A percentile compares a stretch with the other conserved stretches of the same genome.
Conservation (phyloP, 1,140 invertebrate species). For the Brachionus calyciflorus region DNA sequence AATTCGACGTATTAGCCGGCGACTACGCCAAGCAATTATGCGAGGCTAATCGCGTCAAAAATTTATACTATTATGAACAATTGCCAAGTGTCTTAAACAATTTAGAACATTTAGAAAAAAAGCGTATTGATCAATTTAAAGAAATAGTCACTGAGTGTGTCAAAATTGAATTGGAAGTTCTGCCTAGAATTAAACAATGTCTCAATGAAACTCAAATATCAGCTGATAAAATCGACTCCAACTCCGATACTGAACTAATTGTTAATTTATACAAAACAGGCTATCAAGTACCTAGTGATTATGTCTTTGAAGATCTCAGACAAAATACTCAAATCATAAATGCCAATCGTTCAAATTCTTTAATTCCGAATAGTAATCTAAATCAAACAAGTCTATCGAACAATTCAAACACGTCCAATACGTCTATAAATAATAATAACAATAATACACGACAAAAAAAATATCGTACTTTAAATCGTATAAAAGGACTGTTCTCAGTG, state of each 20-base stretch:
- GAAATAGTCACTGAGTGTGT: background rate
- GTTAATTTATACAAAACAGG: conserved; percentile 35
- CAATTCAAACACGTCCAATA: background rate
- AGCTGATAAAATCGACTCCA: background rate
- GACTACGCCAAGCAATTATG: conserved; percentile 42
- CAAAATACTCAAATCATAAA: background rate
- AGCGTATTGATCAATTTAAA: conserved; percentile 26
- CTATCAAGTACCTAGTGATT: background rate
- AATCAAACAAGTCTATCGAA: background rate
- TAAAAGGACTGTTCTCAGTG: conserved; percentile 22
- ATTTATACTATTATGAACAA: conserved; percentile 9
- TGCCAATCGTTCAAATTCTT: background rate
- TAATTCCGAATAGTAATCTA: background rate
- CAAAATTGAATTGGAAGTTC: conserved; percentile 5
- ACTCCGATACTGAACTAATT: background rate
- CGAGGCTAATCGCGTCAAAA: conserved; percentile 32
- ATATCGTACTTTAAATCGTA: conserved; percentile 35
- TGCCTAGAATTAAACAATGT: conserved; percentile 27
- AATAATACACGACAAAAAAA: background rate
- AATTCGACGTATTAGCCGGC: background rate
- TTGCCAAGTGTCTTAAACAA: conserved; percentile 7
- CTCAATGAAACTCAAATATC: background rate
- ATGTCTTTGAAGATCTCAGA: conserved; percentile 10
- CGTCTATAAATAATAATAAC: background rate
- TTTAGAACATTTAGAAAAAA: background rate